Base-by-base conservation (phyloP, 30 jellyfish, hydroid and myxozoan genomes). In the Aurelia coerulea region DNA sequence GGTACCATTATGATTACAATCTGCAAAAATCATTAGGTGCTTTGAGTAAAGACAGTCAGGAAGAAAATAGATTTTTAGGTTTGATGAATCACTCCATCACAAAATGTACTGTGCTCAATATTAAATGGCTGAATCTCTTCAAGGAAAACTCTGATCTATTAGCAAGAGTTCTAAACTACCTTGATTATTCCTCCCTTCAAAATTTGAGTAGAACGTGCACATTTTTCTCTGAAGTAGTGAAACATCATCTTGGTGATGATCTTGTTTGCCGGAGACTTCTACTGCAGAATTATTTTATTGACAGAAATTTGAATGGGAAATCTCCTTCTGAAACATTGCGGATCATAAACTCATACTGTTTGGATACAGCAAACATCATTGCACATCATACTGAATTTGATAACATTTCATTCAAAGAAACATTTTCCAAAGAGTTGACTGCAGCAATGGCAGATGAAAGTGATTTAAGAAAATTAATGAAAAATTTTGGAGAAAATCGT, bases 241-340 rank as follows among this genome's bases (percentile, higher is more conserved):
- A 39, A 39, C 50, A 39, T 39, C 50, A 39, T 39, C 50, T 39
- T 39, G 50, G 23, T 1, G 32, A 70, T 70, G 80, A 70, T 35
- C 18, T 2, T 70, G 80, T 70, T 39, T 70, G 80, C 29, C 4
- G 9, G 33, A 33, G 80, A 39, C 80, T 23, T 70, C 63, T 70
- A 11, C 5, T 23, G 62, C 18, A 70, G 18, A 15, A 70, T 35
- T 70, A 10, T 12, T 70, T 31, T 5, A 31, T 70, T 1, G 62
- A 31, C 63, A 15, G 80, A 14, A 70, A 70, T 23, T 39, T 70
- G 62, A 31, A 70, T 70, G 80, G 80, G 62, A 70, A 70, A 70
- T 10, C 66, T 12, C 33, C 63, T 5, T n/a, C 34, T 35, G 80
- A 31, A 33, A 31, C 80, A 70, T 35, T 39, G 5, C 50, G 5